Base-by-base conservation (phyloP, 2,113 vertebrate genomes). In the Urocolius indicus region DNA sequence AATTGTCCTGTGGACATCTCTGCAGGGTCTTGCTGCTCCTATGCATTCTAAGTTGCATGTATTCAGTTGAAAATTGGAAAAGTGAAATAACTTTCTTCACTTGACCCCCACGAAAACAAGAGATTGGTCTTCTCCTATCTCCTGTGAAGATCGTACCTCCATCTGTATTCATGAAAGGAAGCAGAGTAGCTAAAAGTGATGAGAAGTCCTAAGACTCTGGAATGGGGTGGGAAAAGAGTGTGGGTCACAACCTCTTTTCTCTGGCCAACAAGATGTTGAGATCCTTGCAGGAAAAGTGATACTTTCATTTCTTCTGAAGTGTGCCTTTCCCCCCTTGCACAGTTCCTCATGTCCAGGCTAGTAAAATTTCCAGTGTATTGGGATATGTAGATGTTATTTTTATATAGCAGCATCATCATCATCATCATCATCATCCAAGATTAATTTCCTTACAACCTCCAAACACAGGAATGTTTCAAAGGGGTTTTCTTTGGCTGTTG, bases 401-500 rank as follows among this genome's bases (percentile, higher is more conserved):
- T 92, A 68, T 89, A 55, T 34, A 94, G 79, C 49, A n/a, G n/a
- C n/a, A n/a, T n/a, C 84, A 92, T 8, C 93, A 93, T 61, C 85
- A 75, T 83, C 34, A 6, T 66, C 1, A 1, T 94, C 54, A 26
- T 83, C 81, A 83, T 93, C 90, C 93, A 92, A 69, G 84, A 94
- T 96, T 89, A 93, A 89, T 89, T 93, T 71, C 30, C 61, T 91
- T 94, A 51, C 29, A 52, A 77, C 57, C 57, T 94, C 92, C 81
- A 77, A 88, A 65, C 43, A 54, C 48, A 91, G 85, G 94, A 90
- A 91, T 91, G 86, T 94, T 92, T 94, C 92, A 43, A 85, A 93
- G 90, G 54, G 93, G 93, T 96, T 97, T 95, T 96, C 95, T 93
- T 96, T 96, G 95, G 97, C 97, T 80, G 45, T 87, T 87, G 69